Conservation (phyloP, 2,113 vertebrate species). For the Anguilla rostrata region DNA sequence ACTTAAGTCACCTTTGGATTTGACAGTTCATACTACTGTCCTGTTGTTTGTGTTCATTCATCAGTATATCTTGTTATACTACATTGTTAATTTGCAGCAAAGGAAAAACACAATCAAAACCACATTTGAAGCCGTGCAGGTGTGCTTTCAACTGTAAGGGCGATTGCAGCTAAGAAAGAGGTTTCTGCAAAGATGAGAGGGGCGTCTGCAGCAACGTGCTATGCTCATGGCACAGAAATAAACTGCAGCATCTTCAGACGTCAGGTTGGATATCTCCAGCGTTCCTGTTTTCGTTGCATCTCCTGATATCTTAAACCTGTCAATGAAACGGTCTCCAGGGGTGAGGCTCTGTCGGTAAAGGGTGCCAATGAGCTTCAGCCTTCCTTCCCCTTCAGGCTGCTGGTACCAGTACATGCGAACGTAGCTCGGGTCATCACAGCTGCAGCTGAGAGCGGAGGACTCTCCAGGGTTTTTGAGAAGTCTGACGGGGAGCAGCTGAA, state of each 20-base stretch:
- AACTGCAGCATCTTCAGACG: not conserved
- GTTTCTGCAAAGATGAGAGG: not conserved
- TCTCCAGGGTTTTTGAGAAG: not conserved
- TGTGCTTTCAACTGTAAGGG: not conserved
- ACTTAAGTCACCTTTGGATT: no score
- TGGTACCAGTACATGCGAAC: not conserved
- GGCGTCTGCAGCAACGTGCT: not conserved
- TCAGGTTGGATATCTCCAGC: not conserved
- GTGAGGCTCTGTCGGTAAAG: not conserved
- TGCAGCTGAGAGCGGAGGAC: not conserved
- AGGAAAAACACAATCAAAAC: not conserved
- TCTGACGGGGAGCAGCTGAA: not conserved
- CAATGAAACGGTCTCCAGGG: not conserved
- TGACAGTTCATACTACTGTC: no score
- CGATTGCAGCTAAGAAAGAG: not conserved
- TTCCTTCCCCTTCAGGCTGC: not conserved
- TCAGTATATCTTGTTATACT: no score
- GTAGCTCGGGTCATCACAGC: not conserved
- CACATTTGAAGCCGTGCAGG: not conserved
- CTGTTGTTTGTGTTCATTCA: no score
- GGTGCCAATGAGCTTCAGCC: not conserved
- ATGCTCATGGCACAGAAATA: not conserved
- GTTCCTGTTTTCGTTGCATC: not conserved
- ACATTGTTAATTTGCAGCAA: no score
- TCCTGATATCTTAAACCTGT: not conserved